phyloP scores from a whole-genome alignment of 2,888 invertebrate species.

The Eupelmus urozonus region DNA sequence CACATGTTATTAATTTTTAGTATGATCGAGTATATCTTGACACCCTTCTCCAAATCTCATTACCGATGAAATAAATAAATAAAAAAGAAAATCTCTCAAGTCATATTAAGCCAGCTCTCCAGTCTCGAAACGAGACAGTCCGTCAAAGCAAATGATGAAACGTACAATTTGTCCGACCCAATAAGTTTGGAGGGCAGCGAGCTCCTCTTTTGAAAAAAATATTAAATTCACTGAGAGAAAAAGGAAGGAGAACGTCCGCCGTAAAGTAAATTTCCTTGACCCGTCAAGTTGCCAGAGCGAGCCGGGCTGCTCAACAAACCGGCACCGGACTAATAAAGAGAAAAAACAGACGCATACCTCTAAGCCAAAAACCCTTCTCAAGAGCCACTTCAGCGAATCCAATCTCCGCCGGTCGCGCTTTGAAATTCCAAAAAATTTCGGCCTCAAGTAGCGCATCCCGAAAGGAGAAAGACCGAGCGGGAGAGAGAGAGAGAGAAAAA shows the following conservation, averaged over 20 bases:
- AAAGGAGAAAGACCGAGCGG: background rate
- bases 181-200: background rate
- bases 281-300: background rate
- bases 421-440: constrained; percentile 53
- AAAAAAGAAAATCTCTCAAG: too few species aligned
- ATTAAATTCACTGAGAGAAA: constrained; percentile 5
- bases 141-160: constrained; percentile 3
- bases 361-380: constrained; percentile 33
- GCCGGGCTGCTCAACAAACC: constrained; percentile 27
- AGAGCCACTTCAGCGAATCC: constrained; percentile 47
- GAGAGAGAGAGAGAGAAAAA: background rate
- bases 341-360: background rate
- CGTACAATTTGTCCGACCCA: background rate
- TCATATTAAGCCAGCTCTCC: too few species aligned
- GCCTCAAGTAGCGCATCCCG: background rate
- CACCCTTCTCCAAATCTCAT: too few species aligned
- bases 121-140: background rate
- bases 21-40: too few species aligned
- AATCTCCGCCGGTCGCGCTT: constrained; percentile 40
- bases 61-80: too few species aligned
- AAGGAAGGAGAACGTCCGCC: background rate
- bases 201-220: constrained; percentile 1
- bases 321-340: background rate
- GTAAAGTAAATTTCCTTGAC: constrained; percentile 37
- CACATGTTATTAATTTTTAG: too few species aligned